Evolutionary conservation across 2,113 vertebrate genomes (phyloP).

Genomic region (Chaetodon auriga): DNA sequence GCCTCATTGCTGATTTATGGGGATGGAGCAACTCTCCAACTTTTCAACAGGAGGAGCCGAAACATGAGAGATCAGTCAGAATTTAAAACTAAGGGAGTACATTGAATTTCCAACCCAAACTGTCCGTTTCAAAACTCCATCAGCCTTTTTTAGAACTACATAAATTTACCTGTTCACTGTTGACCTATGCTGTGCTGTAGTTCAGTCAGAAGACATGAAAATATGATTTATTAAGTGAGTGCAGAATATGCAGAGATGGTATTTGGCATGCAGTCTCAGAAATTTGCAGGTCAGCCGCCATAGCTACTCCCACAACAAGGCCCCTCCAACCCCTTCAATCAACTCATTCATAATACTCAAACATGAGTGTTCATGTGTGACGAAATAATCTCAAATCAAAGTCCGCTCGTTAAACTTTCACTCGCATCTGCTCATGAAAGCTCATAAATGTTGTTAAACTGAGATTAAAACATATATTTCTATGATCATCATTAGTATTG

Average conservation of each 20-base stretch:
- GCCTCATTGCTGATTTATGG: constrained; percentile 33
- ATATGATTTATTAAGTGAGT: not conserved
- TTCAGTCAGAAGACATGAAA: not conserved
- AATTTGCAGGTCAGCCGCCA: not conserved
- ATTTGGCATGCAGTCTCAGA: not conserved
- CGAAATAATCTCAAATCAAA: not conserved
- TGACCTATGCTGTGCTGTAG: not conserved
- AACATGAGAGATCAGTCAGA: constrained; percentile 10
- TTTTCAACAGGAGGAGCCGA: not conserved
- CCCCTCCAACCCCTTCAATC: not conserved
- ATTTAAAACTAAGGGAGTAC: constrained; percentile 9
- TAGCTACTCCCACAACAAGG: not conserved
- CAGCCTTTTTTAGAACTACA: not conserved
- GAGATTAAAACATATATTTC: not conserved
- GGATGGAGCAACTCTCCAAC: constrained; percentile 1
- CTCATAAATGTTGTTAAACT: not conserved
- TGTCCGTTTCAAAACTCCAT: not conserved
- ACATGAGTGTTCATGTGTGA: not conserved
- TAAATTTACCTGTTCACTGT: not conserved
- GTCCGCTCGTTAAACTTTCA: not conserved
- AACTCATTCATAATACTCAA: not conserved
- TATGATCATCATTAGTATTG: not conserved
- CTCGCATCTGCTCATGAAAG: not conserved
- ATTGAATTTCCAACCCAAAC: not conserved
- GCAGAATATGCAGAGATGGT: not conserved